These are phyloP conservation scores for Cyprinodon tularosa DNA, from an alignment of 2,113 vertebrate species.

Conservation along the genomic window DNA sequence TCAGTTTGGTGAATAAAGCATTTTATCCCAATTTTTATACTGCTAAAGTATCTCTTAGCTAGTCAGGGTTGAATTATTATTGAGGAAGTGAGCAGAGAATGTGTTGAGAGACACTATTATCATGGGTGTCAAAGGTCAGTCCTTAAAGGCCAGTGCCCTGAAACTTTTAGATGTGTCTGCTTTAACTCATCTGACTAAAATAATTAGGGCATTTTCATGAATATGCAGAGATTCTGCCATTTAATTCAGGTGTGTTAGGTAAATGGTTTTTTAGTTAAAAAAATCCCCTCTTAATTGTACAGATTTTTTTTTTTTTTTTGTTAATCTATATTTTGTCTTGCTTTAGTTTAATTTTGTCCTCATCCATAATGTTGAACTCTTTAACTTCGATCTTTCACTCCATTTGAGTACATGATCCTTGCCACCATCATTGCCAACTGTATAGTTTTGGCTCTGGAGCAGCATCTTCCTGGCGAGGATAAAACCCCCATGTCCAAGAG, in stretches of 20 bases:
- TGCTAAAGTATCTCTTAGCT: too few species aligned
- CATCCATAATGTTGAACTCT: conserved; percentile 58
- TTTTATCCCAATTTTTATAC: too few species aligned
- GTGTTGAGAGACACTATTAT: too few species aligned
- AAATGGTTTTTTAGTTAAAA: not conserved
- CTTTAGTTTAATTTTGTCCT: not conserved
- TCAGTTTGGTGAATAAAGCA: too few species aligned
- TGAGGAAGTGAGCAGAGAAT: too few species aligned
- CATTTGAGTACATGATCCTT: conserved; percentile 98
- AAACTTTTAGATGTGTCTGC: too few species aligned
- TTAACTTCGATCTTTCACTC: conserved; percentile 86
- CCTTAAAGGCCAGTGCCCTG: too few species aligned
- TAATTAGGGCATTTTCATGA: too few species aligned
- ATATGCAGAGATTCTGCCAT: not conserved
- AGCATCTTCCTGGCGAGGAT: conserved; percentile 95
- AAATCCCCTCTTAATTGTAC: not conserved
- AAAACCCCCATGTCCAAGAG: conserved; percentile 97
- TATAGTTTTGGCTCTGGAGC: conserved; percentile 95
- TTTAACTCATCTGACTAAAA: too few species aligned
- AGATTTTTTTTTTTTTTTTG: not conserved
- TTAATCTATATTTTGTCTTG: not conserved
- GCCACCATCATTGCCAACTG: conserved; percentile 98
- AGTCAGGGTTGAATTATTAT: too few species aligned
- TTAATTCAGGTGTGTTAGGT: not conserved
- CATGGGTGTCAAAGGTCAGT: too few species aligned